Evolutionary conservation across 2,888 invertebrate species (phyloP).

Genomic region (Euspilapteryx auroguttella): DNA sequence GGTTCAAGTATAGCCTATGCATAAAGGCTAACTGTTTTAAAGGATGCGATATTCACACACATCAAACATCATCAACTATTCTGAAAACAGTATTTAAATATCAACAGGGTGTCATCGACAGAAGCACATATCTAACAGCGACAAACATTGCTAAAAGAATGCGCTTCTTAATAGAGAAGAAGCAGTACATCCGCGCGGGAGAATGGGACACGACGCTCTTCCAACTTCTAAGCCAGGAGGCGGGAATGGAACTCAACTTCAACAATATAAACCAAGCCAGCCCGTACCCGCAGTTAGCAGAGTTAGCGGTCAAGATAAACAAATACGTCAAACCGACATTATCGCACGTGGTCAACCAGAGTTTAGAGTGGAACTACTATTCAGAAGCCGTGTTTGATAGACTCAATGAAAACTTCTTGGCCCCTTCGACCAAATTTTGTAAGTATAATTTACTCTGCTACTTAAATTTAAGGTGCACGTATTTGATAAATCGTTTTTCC

Average conservation of each 20-base stretch:
- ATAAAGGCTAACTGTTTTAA: too few species aligned
- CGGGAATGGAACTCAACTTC: constrained; percentile 24
- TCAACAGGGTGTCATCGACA: constrained; percentile 31
- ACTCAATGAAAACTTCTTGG: constrained; percentile 24
- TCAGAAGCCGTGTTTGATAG: constrained; percentile 21
- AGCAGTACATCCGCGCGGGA: constrained; percentile 17
- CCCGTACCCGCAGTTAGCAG: constrained; percentile 22
- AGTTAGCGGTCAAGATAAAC: constrained; percentile 23
- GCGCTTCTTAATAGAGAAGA: constrained; percentile 19
- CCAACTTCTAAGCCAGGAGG: constrained; percentile 17
- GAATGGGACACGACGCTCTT: constrained; percentile 19
- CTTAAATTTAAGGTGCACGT: too few species aligned
- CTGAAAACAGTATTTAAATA: neutral
- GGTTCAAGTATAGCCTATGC: too few species aligned
- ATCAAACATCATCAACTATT: too few species aligned
- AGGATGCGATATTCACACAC: too few species aligned
- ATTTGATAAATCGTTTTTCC: too few species aligned
- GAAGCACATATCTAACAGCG: constrained; percentile 19
- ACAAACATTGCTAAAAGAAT: constrained; percentile 19
- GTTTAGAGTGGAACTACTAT: constrained; percentile 25
- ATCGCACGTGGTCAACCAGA: constrained; percentile 28
- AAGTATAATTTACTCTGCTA: too few species aligned
- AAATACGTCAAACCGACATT: constrained; percentile 33
- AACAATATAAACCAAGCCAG: constrained; percentile 31
- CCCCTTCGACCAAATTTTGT: constrained; percentile 37